Evolutionary conservation across 2,113 vertebrate genomes (phyloP).

Genomic region (Oncorhynchus tshawytscha): DNA sequence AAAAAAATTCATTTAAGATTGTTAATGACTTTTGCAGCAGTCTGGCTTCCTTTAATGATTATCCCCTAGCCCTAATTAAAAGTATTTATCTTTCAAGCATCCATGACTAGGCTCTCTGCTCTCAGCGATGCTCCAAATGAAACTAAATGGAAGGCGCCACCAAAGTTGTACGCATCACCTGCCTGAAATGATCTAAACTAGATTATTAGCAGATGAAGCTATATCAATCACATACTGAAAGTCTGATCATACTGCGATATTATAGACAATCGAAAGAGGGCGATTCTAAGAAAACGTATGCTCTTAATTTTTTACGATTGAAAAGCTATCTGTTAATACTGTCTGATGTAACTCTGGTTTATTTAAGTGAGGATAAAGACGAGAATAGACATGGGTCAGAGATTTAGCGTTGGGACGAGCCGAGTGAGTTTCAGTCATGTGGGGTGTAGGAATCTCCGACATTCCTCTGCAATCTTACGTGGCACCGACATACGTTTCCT

Average conservation of each 20-base stretch:
- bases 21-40: conserved; percentile 99
- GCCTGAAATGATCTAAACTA: conserved; percentile 40
- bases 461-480: background rate
- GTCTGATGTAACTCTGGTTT: too few relatives aligned
- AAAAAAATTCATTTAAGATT: conserved; percentile 99
- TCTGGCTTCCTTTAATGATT: conserved; percentile 99
- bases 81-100: conserved; percentile 99
- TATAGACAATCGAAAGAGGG: too few relatives aligned
- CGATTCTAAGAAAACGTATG: too few relatives aligned
- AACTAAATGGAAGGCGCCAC: conserved; percentile 52
- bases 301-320: too few relatives aligned
- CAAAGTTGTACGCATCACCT: conserved; percentile 55
- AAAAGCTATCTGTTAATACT: too few relatives aligned
- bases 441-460: too few relatives aligned
- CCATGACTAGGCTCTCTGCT: conserved; percentile 89
- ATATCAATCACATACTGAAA: conserved; percentile 4
- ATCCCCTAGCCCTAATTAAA: conserved; percentile 99
- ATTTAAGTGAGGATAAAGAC: too few relatives aligned
- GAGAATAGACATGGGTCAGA: too few relatives aligned
- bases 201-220: conserved; percentile 43
- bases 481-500: background rate
- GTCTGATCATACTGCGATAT: background rate
- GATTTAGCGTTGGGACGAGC: too few relatives aligned
- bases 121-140: conserved; percentile 57
- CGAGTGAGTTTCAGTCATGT: too few relatives aligned